These are phyloP conservation scores for Ptychadena robeensis DNA, from an alignment of 2,797 vertebrate species.

Conservation along the genomic window DNA sequence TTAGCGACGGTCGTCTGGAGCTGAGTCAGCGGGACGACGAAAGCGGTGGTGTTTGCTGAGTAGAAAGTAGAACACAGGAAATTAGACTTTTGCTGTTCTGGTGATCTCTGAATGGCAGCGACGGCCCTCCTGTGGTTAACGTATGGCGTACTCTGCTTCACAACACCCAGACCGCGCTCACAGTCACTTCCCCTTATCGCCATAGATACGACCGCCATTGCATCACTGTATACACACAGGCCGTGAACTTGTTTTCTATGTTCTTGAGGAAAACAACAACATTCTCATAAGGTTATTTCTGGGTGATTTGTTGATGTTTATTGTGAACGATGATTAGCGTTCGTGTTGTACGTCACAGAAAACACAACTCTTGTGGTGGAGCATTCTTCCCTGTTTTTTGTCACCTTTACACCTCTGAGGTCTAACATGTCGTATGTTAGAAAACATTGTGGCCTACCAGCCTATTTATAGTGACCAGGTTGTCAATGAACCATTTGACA, in stretches of 20 bases:
- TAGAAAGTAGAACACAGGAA: conserved; percentile 6
- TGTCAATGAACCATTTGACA: too few species aligned
- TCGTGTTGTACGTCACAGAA: not conserved
- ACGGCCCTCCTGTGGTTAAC: not conserved
- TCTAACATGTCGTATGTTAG: not conserved
- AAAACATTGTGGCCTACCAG: not conserved
- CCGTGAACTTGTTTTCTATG: not conserved
- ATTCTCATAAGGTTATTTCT: not conserved
- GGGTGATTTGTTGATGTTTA: not conserved
- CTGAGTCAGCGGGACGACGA: not conserved
- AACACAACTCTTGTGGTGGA: not conserved
- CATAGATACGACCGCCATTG: not conserved
- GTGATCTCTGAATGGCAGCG: not conserved
- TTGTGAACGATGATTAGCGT: not conserved
- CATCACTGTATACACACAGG: not conserved
- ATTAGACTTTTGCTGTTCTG: not conserved
- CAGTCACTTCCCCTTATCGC: not conserved
- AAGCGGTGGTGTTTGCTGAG: not conserved
- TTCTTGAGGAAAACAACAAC: not conserved
- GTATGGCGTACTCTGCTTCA: not conserved
- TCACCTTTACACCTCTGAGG: not conserved
- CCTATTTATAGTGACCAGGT: too few species aligned
- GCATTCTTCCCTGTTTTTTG: not conserved
- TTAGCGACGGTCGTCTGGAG: not conserved
- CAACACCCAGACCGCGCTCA: not conserved